Evolutionary conservation across 2,888 invertebrate genomes (phyloP).

Genomic region (Tetragnatha montana): DNA sequence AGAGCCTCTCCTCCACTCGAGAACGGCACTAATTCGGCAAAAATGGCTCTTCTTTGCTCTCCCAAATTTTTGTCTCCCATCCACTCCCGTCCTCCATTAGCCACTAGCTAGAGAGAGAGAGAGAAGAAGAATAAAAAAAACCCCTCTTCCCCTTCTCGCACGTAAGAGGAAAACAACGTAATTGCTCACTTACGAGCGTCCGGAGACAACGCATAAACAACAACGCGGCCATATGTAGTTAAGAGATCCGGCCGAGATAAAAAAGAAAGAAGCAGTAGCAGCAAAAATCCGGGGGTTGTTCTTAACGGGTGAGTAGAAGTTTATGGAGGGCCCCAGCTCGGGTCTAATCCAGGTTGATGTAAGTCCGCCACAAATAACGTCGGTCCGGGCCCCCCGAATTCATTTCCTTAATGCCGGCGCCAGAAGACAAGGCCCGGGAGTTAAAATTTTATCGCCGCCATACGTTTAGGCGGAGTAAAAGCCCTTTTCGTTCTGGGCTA

Average conservation of each 20-base stretch:
- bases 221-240: constrained; percentile 65
- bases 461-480: constrained; percentile 68
- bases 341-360: constrained; percentile 71
- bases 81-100: background rate
- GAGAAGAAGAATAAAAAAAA: background rate
- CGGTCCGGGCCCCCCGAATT: constrained; percentile 56
- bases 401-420: constrained; percentile 70
- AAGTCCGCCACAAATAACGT: constrained; percentile 70
- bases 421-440: constrained; percentile 62
- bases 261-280: constrained; percentile 63
- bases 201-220: constrained; percentile 57
- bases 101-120: background rate
- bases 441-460: constrained; percentile 71
- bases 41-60: background rate
- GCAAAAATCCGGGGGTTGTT: constrained; percentile 61
- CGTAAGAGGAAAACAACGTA: constrained; percentile 47
- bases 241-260: constrained; percentile 54
- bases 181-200: constrained; percentile 38
- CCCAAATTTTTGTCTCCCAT: background rate
- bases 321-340: constrained; percentile 61
- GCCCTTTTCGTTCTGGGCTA: constrained; percentile 62
- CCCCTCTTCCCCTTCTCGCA: constrained; percentile 19
- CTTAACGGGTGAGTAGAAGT: constrained; percentile 62
- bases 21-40: background rate
- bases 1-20: background rate